phyloP scores from a whole-genome alignment of 2,113 vertebrate genomes.

The Gallinago jamesoni region DNA sequence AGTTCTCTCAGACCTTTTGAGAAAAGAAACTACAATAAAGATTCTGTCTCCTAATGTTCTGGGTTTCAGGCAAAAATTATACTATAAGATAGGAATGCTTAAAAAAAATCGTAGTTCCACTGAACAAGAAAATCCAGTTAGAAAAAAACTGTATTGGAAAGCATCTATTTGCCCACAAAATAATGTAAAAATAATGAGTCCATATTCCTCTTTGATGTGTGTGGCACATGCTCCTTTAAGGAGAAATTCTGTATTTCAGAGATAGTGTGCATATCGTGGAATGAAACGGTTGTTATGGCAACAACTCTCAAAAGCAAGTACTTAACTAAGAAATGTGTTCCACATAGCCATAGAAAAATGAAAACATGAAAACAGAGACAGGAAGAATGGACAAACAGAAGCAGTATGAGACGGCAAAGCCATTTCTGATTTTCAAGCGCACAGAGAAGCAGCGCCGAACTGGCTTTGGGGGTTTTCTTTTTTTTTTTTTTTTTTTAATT shows the following conservation, averaged over 20 bases:
- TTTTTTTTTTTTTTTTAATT: neutral
- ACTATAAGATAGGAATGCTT: constrained; percentile 67
- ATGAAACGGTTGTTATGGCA: constrained; percentile 86
- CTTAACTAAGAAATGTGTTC: constrained; percentile 84
- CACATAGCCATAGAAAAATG: constrained; percentile 82
- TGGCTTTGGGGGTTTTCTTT: neutral
- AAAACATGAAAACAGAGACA: constrained; percentile 85
- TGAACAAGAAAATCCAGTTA: constrained; percentile 80
- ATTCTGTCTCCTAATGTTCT: constrained; percentile 43
- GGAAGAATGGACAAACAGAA: constrained; percentile 78
- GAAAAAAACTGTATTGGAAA: constrained; percentile 76
- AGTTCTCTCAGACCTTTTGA: constrained; percentile 38
- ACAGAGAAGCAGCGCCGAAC: neutral
- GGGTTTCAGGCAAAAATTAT: constrained; percentile 57
- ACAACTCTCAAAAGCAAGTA: constrained; percentile 85
- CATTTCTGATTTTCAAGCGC: constrained; percentile 20
- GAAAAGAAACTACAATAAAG: constrained; percentile 30
- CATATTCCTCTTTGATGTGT: constrained; percentile 81
- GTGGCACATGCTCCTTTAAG: constrained; percentile 81
- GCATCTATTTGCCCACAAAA: constrained; percentile 83
- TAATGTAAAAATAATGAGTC: constrained; percentile 86
- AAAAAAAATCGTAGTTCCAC: constrained; percentile 72
- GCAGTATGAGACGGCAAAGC: constrained; percentile 67
- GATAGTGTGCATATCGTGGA: constrained; percentile 82
- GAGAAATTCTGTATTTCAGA: constrained; percentile 84